Conservation (phyloP, 37 sponge, comb jelly and placozoan species). For the Lycopodina hypogea region DNA sequence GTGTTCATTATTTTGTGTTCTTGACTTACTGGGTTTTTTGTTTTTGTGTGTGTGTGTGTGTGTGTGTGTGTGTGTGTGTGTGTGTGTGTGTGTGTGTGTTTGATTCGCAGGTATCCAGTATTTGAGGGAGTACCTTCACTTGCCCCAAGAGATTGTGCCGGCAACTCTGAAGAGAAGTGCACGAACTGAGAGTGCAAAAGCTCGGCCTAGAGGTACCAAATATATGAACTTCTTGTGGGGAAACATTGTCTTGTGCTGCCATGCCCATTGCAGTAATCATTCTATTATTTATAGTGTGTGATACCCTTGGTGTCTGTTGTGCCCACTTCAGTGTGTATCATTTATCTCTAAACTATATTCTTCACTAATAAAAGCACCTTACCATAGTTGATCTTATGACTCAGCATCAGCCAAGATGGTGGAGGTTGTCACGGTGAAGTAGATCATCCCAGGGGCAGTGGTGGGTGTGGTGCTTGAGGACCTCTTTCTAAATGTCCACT, state of each 20-base stretch:
- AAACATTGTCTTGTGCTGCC: not conserved
- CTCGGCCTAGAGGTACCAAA: slow-evolving; percentile 65
- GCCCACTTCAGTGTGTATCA: too few species aligned
- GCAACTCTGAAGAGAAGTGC: slow-evolving; percentile 90
- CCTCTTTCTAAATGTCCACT: slow-evolving; percentile 66
- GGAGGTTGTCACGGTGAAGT: slow-evolving; percentile 62
- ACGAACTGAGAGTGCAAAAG: slow-evolving; percentile 58
- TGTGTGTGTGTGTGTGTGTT: not conserved
- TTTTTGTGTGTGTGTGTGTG: too few species aligned
- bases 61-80: too few species aligned
- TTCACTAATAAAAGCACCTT: slow-evolving; percentile 24
- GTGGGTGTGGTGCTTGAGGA: slow-evolving; percentile 43
- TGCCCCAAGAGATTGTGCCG: slow-evolving; percentile 96
- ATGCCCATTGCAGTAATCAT: not conserved
- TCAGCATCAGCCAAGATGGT: slow-evolving; percentile 25
- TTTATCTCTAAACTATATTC: not conserved
- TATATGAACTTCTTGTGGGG: not conserved
- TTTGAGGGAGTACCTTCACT: slow-evolving; percentile 90
- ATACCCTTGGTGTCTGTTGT: too few species aligned
- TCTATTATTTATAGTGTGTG: too few species aligned
- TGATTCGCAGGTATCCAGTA: slow-evolving; percentile 75
- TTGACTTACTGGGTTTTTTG: too few species aligned
- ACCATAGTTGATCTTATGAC: not conserved
- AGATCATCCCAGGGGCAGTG: slow-evolving; percentile 34
- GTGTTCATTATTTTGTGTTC: too few species aligned